Evolutionary conservation across 1,140 invertebrate genomes (phyloP), one percentile per base, ranked within the genome.

Genomic region (Lepidurus arcticus): DNA sequence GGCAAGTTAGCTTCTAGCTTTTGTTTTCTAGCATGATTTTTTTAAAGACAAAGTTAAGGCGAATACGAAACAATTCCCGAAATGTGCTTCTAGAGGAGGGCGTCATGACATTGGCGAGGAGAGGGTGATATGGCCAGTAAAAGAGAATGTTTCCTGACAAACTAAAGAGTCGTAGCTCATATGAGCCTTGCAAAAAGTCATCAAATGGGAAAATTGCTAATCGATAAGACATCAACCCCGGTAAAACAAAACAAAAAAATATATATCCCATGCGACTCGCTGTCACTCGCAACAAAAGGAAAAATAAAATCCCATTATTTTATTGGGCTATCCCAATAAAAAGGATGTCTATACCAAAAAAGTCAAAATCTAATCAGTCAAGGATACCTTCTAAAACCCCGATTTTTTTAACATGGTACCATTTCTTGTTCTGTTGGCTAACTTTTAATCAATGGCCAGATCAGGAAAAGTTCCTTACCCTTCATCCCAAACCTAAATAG

Each of bases 401-500:
- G 10, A 1, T 47, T 1, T 13, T 65, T 65, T 65, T 65, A 21
- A 7, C 53, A 21, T 65, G 16, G 16, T n/a, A 65, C 16, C n/a
- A 21, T 65, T 21, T 65, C 13, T 13, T 13, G 53, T 65, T 65
- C 53, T 9, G 53, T 65, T 65, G 53, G 53, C 53, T 7, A 65
- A 65, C 53, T 65, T 47, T 65, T 65, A 65, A 65, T 65, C 53
- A 65, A 65, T 65, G 53, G 53, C 16, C 53, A 65, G 53, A 65
- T 65, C 53, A 65, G 4, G 53, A 65, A 21, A 13, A 34, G n/a
- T 65, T 65, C 21, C 53, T 13, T 65, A 65, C 53, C 21, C 21
- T 3, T 21, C 53, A 65, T n/a, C 53, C 53, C 16, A 65, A 65
- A 65, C 53, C n/a, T 65, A 65, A 65, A 65, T 65, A 65, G 53